Evolutionary conservation across 2,797 vertebrate genomes (phyloP), one percentile per base, ranked within the genome.

Genomic region (Pseudochaenichthys georgianus): DNA sequence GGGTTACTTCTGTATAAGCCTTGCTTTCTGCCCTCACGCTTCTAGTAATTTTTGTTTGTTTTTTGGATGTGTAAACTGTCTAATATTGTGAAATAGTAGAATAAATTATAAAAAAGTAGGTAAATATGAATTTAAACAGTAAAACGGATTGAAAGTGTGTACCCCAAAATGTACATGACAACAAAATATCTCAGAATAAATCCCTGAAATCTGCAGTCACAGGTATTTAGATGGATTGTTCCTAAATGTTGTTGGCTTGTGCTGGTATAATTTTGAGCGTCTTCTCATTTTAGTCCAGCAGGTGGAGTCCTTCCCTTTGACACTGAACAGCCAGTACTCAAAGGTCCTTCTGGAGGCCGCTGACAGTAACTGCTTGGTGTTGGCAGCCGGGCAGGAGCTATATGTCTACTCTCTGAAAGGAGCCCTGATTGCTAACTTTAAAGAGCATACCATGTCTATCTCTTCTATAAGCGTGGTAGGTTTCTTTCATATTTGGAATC

Each of bases 401-500:
- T 92, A 87, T 80, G 88, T 93, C 3, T 92, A 88, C 79, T 95
- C 94, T 51, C 80, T 96, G 62, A 95, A 93, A 69, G 96, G 96
- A 75, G 82, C 67, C 42, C 77, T 93, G 48, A 77, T 97, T 38
- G 91, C 94, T 3, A 72, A 55, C 84, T 96, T 97, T 88, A 89
- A 93, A 80, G 96, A 97, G 73, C 96, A 98, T 69, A 91, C 72
- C 0, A 75, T 85, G 82, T 90, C 94, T 17, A 95, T 95, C 69
- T 77, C 91, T 0, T 94, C 96, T n/a, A 41, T 95, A 70, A 94
- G 93, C 88, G 95, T 97, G 96, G 97, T 96, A 89, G 87, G 91
- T 15, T 53, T 21, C 21, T 57, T 70, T 80, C 12, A 59, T 21
- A 43, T 61, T 15, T 54, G 5, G 10, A 21, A 53, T 62, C 54